Base-by-base conservation (phyloP, 1,140 invertebrate species). In the Eubasilissa regina region DNA sequence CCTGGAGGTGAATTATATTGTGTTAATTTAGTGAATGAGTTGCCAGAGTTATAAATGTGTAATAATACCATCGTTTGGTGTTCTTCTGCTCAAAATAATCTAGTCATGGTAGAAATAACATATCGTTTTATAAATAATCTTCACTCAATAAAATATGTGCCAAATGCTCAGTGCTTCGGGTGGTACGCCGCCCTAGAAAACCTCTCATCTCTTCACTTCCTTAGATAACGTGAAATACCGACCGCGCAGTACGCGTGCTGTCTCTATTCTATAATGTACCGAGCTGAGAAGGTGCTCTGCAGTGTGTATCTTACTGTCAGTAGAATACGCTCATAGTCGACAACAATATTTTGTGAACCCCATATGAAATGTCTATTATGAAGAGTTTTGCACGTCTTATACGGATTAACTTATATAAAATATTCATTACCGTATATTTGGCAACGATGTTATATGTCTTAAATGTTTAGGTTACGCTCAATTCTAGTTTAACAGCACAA, bases 21-120 rank as follows among this genome's bases (percentile, higher is more conserved):
- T 35, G 25, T 35, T 35, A 1, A 35, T 35, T 35, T 35, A 35
- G 1, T 35, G 21, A 58, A 11, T 58, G 21, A 58, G 17, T 56
- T 58, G 55, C 55, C 55, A 58, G 15, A 58, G 21, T 19, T 58
- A 58, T 58, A 58, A 58, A 58, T 58, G 25, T 35, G 25, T 35
- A 58, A 58, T 58, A 58, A 21, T 21, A 58, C 9, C 55, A 58
- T 21, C 8, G 55, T 25, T 43, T 25, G 35, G 47, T 80, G 75
- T 78, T 80, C 25, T 35, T 35, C 81, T 82, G 81, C 81, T 82
- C 81, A 82, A 82, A 74, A 66, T 75, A 78, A 82, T 82, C 81
- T 82, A 82, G 81, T 82, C 81, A 82, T 76, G 81, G 81, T 82
- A 82, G 81, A 75, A 75, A 77, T 82, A 82, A 82, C 81, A 82